A percentile compares a stretch with the other conserved stretches of the same genome.
Evolutionary conservation across 2,888 invertebrate species (phyloP).

Genomic region (Drosophila borealis): DNA sequence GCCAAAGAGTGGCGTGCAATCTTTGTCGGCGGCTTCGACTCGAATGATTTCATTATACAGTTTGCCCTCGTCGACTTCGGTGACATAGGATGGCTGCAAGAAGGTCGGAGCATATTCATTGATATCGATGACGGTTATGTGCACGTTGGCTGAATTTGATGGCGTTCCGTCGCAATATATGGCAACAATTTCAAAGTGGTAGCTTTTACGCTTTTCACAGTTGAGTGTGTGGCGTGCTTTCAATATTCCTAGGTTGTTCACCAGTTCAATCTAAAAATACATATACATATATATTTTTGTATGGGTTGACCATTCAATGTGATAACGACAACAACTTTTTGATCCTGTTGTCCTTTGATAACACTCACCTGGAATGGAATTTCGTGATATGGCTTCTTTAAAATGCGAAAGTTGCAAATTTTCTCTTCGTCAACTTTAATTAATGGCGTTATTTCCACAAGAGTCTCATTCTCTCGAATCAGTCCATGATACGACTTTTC

Average conservation of each 20-base stretch:
- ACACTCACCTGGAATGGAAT: conserved; percentile 93
- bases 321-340: not conserved
- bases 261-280: conserved; percentile 88
- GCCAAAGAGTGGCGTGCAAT: conserved; percentile 97
- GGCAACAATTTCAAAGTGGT: conserved; percentile 98
- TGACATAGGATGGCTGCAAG: conserved; percentile 95
- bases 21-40: conserved; percentile 96
- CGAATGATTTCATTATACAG: conserved; percentile 95
- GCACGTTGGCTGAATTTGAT: conserved; percentile 95
- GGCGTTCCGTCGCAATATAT: conserved; percentile 95
- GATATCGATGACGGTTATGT: conserved; percentile 97
- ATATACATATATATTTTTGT: conserved; percentile 38
- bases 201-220: conserved; percentile 96
- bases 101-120: conserved; percentile 98
- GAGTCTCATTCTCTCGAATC: conserved; percentile 96
- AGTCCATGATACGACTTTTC: conserved; percentile 96
- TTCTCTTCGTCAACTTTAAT: conserved; percentile 93
- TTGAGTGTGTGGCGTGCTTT: conserved; percentile 93
- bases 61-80: conserved; percentile 94
- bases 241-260: conserved; percentile 92
- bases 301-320: not conserved
- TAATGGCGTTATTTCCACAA: conserved; percentile 96
- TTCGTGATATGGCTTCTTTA: conserved; percentile 96
- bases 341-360: not conserved
- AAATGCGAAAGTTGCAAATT: conserved; percentile 95